Percentiles rank a stretch among this genome's conserved stretches.
phyloP scores from a whole-genome alignment of 2,888 invertebrate genomes.

The Saturnia japonica region DNA sequence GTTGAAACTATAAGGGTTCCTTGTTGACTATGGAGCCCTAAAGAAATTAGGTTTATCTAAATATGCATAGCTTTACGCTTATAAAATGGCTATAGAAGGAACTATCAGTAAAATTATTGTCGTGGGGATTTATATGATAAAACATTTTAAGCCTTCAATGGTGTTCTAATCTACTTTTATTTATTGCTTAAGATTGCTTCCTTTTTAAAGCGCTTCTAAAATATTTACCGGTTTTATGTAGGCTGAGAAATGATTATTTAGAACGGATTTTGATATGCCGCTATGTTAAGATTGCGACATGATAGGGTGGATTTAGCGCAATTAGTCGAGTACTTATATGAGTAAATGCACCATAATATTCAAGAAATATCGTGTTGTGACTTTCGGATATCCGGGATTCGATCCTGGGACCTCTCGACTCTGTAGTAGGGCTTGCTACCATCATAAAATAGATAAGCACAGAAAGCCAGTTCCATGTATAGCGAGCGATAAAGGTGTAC shows the following conservation, averaged over 20 bases:
- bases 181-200: constrained; percentile 4
- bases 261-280: constrained; percentile 11
- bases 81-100: not conserved
- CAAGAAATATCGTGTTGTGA: too few relatives aligned
- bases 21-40: too few relatives aligned
- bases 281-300: not conserved
- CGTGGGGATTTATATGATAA: not conserved
- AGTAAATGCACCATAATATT: too few relatives aligned
- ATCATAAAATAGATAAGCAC: too few relatives aligned
- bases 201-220: not conserved
- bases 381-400: too few relatives aligned
- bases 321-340: not conserved
- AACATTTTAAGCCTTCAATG: not conserved
- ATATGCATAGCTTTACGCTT: not conserved
- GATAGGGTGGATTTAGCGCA: not conserved
- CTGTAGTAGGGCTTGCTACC: too few relatives aligned
- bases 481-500: too few relatives aligned
- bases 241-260: constrained; percentile 9
- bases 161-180: not conserved
- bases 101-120: not conserved
- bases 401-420: too few relatives aligned
- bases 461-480: too few relatives aligned
- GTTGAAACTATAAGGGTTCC: too few relatives aligned
- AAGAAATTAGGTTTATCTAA: too few relatives aligned
- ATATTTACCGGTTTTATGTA: constrained; percentile 8